A percentile compares a stretch with the other conserved stretches of the same genome.
Conservation (phyloP, 2,888 invertebrate species). For the Mythimna pallens region DNA sequence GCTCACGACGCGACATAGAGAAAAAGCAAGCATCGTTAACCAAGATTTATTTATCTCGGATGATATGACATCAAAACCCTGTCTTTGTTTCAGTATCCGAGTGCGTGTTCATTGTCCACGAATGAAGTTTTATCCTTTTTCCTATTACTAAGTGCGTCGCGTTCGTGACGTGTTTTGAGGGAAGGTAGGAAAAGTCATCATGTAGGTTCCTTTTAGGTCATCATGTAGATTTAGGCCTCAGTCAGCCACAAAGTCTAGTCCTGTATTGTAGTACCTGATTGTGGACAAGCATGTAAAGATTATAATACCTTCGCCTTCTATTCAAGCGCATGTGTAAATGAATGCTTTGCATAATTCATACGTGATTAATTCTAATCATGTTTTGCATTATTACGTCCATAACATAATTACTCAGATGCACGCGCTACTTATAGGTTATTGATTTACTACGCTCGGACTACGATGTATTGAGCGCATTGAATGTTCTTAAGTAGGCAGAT, state of each 20-base stretch:
- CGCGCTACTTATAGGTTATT: conserved; percentile 62
- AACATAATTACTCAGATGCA: conserved; percentile 70
- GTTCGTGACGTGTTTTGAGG: conserved; percentile 8
- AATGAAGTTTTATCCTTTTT: conserved; percentile 46
- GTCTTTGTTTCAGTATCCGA: conserved; percentile 51
- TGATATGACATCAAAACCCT: conserved; percentile 34
- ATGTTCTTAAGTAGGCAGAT: conserved; percentile 11
- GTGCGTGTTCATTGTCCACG: conserved; percentile 51
- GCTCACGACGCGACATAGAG: conserved; percentile 30
- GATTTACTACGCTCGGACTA: conserved; percentile 46
- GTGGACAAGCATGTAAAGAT: conserved; percentile 22
- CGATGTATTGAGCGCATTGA: conserved; percentile 18
- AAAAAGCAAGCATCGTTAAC: conserved; percentile 38
- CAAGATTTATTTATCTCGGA: conserved; percentile 49
- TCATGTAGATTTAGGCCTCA: neutral
- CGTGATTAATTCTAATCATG: conserved; percentile 71
- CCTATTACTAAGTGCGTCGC: conserved; percentile 34
- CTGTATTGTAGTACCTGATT: conserved; percentile 1
- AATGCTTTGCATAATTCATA: conserved; percentile 72
- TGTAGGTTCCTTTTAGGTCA: neutral
- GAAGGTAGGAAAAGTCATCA: neutral
- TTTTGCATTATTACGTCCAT: conserved; percentile 69
- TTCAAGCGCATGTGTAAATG: conserved; percentile 61
- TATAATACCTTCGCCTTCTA: conserved; percentile 34
- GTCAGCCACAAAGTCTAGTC: conserved; percentile 16